phyloP scores from a whole-genome alignment of 2,888 invertebrate species.

The Pseudoips prasinana region DNA sequence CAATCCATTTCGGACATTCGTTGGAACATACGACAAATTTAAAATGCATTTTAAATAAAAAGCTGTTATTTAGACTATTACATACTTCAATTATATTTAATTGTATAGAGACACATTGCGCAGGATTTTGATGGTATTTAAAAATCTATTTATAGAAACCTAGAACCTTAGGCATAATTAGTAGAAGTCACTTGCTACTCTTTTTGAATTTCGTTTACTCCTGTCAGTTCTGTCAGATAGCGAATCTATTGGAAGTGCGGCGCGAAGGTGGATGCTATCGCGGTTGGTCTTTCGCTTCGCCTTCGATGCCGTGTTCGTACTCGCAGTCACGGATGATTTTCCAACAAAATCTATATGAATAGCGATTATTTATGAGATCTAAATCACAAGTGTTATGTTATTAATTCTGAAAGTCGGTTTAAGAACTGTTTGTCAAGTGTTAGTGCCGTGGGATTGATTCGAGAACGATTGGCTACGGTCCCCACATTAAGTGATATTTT shows the following conservation, averaged over 20 bases:
- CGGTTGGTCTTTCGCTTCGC: slow-evolving; percentile 70
- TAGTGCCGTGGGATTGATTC: slow-evolving; percentile 56
- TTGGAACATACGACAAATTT: too few relatives aligned
- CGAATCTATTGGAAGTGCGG: slow-evolving; percentile 60
- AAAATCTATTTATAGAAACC: too few relatives aligned
- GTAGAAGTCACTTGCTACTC: too few relatives aligned
- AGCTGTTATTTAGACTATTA: too few relatives aligned
- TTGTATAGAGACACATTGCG: too few relatives aligned
- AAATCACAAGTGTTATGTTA: slow-evolving; percentile 57
- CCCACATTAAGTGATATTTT: slow-evolving; percentile 58
- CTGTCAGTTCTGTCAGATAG: slow-evolving; percentile 11
- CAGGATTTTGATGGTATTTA: too few relatives aligned
- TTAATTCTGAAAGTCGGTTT: slow-evolving; percentile 44
- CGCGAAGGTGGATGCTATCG: slow-evolving; percentile 63
- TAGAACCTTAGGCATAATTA: too few relatives aligned
- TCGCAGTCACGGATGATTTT: slow-evolving; percentile 72
- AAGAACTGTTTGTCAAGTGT: slow-evolving; percentile 50
- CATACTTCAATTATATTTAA: too few relatives aligned
- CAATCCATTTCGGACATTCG: too few relatives aligned
- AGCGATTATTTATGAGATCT: slow-evolving; percentile 55
- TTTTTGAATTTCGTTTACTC: too few relatives aligned
- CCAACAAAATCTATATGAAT: slow-evolving; percentile 61
- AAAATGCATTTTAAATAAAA: too few relatives aligned
- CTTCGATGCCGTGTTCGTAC: slow-evolving; percentile 75
- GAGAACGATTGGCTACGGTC: slow-evolving; percentile 51